Percentiles rank a stretch among this genome's conserved stretches.
phyloP scores from a whole-genome alignment of 2,797 vertebrate species.

The Myotis myotis region DNA sequence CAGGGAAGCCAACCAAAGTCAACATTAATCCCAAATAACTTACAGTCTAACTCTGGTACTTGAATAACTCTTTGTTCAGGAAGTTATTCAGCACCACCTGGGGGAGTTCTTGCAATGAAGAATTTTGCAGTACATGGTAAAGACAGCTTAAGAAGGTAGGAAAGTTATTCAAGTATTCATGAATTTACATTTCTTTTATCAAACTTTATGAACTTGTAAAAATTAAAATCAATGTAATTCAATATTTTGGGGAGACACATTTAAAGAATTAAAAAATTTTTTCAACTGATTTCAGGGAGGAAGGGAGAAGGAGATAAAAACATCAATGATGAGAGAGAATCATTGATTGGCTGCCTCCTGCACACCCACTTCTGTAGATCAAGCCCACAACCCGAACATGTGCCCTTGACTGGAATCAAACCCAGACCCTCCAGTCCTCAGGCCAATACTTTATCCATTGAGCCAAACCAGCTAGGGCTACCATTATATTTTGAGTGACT shows the following conservation, averaged over 20 bases:
- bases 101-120: not conserved
- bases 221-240: conserved; percentile 9
- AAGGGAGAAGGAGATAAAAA: too few relatives aligned
- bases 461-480: too few relatives aligned
- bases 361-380: too few relatives aligned
- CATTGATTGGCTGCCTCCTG: too few relatives aligned
- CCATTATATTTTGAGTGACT: not conserved
- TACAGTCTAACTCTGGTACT: not conserved
- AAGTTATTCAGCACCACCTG: not conserved
- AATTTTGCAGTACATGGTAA: not conserved
- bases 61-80: not conserved
- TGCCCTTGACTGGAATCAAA: too few relatives aligned
- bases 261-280: not conserved
- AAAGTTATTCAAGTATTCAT: not conserved
- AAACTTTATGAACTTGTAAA: not conserved
- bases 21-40: conserved; percentile 24
- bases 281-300: too few relatives aligned
- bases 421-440: too few relatives aligned
- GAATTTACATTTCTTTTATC: not conserved
- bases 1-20: not conserved
- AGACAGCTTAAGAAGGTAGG: not conserved
- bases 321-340: too few relatives aligned
- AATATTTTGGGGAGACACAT: not conserved
- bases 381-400: too few relatives aligned
- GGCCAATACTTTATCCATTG: too few relatives aligned